Conservation (phyloP, 2,113 vertebrate genomes). For the Pavo muticus region DNA sequence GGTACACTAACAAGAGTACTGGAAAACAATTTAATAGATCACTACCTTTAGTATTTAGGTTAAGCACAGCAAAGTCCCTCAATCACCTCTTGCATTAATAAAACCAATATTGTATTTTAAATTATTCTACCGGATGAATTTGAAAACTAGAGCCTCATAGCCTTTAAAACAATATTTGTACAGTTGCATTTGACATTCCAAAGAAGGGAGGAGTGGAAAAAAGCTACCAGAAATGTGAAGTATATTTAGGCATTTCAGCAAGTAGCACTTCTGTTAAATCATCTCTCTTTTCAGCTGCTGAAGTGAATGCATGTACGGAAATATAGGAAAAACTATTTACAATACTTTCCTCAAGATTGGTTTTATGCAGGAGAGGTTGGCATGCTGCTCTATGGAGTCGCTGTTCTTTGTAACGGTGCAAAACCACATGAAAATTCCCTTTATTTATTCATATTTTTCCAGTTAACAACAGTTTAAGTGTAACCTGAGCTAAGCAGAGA, state of each 20-base stretch:
- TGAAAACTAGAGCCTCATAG: conserved; percentile 65
- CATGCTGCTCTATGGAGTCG: neutral
- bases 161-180: conserved; percentile 73
- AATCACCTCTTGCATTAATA: conserved; percentile 63
- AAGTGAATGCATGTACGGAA: neutral
- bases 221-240: conserved; percentile 27
- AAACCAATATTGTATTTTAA: conserved; percentile 64
- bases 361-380: neutral
- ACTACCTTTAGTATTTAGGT: conserved; percentile 48
- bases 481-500: neutral
- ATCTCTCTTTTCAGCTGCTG: conserved; percentile 5
- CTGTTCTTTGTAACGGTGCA: neutral
- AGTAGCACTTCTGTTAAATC: conserved; percentile 29
- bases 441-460: neutral
- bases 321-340: neutral
- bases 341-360: neutral
- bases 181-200: conserved; percentile 42
- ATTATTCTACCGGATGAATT: conserved; percentile 61
- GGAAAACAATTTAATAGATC: conserved; percentile 59
- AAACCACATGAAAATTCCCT: neutral
- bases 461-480: neutral
- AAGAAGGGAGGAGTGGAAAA: conserved; percentile 41
- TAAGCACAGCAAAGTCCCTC: conserved; percentile 61
- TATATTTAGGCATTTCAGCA: conserved; percentile 55
- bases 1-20: conserved; percentile 7